Percentiles rank a stretch among this genome's conserved stretches.
These are phyloP conservation scores for Lomographa bimaculata DNA, from an alignment of 2,888 invertebrate species.

Conservation along the genomic window DNA sequence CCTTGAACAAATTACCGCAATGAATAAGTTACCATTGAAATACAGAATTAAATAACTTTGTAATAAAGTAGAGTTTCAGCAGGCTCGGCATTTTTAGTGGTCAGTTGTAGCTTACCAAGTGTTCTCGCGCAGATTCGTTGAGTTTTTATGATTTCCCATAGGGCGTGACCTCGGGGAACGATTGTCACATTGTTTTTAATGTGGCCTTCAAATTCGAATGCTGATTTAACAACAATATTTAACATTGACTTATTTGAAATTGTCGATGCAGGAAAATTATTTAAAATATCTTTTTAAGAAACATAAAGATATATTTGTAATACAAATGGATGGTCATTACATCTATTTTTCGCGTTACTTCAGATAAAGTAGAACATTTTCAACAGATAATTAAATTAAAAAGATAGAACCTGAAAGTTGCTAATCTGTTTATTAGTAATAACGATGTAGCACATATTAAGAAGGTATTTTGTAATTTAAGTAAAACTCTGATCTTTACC, in stretches of 20 bases:
- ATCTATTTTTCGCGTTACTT: no score
- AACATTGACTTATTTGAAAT: neutral
- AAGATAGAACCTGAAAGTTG: no score
- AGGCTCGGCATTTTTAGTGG: neutral
- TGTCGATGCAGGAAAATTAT: neutral
- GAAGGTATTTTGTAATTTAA: no score
- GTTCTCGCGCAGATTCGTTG: neutral
- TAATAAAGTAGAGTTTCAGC: neutral
- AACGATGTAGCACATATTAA: no score
- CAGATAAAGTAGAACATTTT: no score
- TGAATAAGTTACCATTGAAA: conserved; percentile 7
- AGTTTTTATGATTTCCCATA: conserved; percentile 11
- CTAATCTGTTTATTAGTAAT: no score
- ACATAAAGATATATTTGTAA: no score
- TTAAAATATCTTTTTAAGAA: neutral
- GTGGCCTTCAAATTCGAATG: neutral
- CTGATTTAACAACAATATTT: conserved; percentile 1
- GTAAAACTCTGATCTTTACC: no score
- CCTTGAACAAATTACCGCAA: conserved; percentile 14
- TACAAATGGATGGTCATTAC: no score
- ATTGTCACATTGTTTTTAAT: conserved; percentile 14
- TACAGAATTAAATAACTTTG: neutral
- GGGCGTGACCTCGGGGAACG: conserved; percentile 7
- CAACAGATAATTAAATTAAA: no score
- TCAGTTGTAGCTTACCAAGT: neutral